Conservation (phyloP, 2,797 vertebrate species). For the Microchirus variegatus region DNA sequence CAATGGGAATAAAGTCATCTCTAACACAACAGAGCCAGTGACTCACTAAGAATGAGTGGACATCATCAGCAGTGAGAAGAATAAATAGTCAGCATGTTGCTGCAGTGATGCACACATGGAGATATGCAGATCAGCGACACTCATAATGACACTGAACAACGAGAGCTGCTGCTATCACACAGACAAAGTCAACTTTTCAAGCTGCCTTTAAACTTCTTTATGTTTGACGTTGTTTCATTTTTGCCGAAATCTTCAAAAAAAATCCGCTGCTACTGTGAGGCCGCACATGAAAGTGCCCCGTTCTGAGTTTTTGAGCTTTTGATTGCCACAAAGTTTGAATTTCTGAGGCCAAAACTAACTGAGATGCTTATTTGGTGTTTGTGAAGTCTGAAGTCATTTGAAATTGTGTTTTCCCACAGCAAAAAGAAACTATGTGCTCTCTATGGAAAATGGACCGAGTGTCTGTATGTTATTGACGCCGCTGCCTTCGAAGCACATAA, state of each 20-base stretch:
- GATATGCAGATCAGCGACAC: background rate
- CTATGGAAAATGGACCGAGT: slow-evolving; percentile 98
- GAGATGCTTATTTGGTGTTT: slow-evolving; percentile 6
- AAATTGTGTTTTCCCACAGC: no score
- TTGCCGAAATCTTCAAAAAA: slow-evolving; percentile 2
- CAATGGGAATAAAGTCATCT: background rate
- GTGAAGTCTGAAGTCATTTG: no score
- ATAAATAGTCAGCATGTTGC: slow-evolving; percentile 2
- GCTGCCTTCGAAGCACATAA: slow-evolving; percentile 89
- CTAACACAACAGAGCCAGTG: slow-evolving; percentile 7
- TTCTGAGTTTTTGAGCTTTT: background rate
- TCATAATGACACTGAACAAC: no score
- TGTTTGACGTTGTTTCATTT: background rate
- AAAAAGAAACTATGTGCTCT: slow-evolving; percentile 94
- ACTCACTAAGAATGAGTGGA: slow-evolving; percentile 20
- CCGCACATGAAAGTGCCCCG: slow-evolving; percentile 8
- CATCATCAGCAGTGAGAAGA: background rate
- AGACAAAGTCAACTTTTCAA: background rate
- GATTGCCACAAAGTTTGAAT: background rate
- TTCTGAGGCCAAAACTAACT: background rate
- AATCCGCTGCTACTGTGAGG: slow-evolving; percentile 1
- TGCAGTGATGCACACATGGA: background rate
- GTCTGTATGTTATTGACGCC: slow-evolving; percentile 88
- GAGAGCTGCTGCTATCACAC: no score
- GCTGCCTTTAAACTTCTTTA: background rate